Percentiles rank a stretch among this genome's conserved stretches.
phyloP scores from a whole-genome alignment of 2,113 vertebrate genomes.

The Nycticryphes semicollaris region DNA sequence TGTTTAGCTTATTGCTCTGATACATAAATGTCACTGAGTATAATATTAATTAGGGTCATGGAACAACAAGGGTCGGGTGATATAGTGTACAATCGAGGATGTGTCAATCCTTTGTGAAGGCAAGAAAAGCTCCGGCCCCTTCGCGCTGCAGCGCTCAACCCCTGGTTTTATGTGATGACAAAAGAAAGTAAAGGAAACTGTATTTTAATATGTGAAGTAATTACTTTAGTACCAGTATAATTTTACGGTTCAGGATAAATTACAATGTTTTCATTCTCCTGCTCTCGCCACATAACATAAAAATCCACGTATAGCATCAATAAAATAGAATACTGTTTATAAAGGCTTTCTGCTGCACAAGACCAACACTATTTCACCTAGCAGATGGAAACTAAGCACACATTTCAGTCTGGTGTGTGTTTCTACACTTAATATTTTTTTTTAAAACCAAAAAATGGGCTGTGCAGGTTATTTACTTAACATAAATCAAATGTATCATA shows the following conservation, averaged over 20 bases:
- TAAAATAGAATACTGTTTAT: constrained; percentile 75
- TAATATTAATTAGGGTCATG: constrained; percentile 91
- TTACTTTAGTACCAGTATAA: constrained; percentile 61
- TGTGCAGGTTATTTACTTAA: constrained; percentile 77
- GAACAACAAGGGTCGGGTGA: constrained; percentile 87
- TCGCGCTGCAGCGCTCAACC: neutral
- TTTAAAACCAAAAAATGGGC: constrained; percentile 61
- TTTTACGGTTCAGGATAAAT: constrained; percentile 48
- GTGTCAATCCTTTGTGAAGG: constrained; percentile 73
- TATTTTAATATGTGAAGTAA: constrained; percentile 55
- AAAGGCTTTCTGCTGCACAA: constrained; percentile 69
- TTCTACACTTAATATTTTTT: constrained; percentile 74
- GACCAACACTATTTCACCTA: constrained; percentile 65
- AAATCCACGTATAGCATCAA: constrained; percentile 65
- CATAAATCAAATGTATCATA: constrained; percentile 80
- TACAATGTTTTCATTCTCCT: constrained; percentile 42
- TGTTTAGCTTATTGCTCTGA: constrained; percentile 93
- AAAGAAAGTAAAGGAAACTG: constrained; percentile 42
- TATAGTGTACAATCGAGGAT: constrained; percentile 75
- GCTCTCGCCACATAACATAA: constrained; percentile 60
- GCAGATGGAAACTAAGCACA: constrained; percentile 64
- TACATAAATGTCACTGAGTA: constrained; percentile 91
- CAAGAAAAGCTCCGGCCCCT: neutral
- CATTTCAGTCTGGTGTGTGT: constrained; percentile 67
- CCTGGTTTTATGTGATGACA: constrained; percentile 46